Evolutionary conservation across 2,888 invertebrate genomes (phyloP).

Genomic region (Myathropa florea): DNA sequence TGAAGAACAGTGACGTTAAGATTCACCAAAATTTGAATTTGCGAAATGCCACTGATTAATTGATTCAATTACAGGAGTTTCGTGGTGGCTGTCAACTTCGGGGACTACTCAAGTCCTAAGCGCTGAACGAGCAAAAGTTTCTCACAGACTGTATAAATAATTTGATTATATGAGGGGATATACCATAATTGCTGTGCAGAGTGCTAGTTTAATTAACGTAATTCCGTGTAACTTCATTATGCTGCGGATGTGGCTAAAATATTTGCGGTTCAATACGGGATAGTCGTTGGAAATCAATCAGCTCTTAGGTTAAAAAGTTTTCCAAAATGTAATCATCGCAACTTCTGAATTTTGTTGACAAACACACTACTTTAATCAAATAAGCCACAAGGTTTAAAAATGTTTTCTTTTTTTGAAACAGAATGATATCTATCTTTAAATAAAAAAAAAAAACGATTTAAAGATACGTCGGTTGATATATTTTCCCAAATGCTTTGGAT

Average conservation of each 20-base stretch:
- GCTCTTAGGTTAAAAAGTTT: background rate
- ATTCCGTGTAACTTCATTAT: background rate
- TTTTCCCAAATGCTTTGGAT: no score
- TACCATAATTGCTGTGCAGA: background rate
- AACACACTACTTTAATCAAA: background rate
- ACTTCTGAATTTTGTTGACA: background rate
- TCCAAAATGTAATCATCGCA: background rate
- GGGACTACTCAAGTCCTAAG: background rate
- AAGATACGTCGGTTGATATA: no score
- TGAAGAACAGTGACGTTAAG: background rate
- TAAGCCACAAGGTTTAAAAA: no score
- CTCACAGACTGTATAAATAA: background rate
- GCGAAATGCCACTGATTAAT: conserved; percentile 48
- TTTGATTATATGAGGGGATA: background rate
- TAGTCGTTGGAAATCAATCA: background rate
- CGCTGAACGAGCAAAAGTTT: conserved; percentile 2
- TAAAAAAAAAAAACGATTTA: no score
- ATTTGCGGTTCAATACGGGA: background rate
- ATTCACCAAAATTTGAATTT: conserved; percentile 20
- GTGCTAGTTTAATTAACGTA: conserved; percentile 18
- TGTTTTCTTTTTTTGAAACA: no score
- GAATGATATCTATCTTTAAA: no score
- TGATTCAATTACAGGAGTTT: conserved; percentile 50
- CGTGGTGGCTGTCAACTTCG: background rate
- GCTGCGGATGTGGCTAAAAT: background rate